Percentiles rank a stretch among this genome's conserved stretches.
phyloP scores from a whole-genome alignment of 2,888 invertebrate species.

The Drosophila flavopinicola region DNA sequence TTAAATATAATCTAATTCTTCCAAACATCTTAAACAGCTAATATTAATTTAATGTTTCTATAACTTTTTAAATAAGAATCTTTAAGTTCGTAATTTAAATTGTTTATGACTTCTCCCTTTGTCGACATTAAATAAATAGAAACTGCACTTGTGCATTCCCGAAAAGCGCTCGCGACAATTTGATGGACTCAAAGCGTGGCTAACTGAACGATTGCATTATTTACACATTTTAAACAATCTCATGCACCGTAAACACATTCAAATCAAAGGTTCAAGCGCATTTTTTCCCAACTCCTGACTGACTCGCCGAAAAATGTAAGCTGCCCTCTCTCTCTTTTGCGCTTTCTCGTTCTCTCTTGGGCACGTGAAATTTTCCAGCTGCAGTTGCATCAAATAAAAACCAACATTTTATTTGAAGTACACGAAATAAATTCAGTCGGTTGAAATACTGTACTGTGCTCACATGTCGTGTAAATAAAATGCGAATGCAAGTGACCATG shows the following conservation, averaged over 20 bases:
- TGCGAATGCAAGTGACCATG: constrained; percentile 73
- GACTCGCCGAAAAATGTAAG: too few species aligned
- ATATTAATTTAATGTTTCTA: too few species aligned
- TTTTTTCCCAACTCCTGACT: constrained; percentile 1
- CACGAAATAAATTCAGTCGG: constrained; percentile 71
- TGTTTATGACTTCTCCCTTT: too few species aligned
- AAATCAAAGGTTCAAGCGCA: constrained; percentile 52
- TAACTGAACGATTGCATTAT: constrained; percentile 7
- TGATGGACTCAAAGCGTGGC: background rate
- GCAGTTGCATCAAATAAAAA: constrained; percentile 71
- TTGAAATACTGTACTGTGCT: constrained; percentile 63
- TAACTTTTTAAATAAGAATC: too few species aligned
- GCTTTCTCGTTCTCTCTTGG: too few species aligned
- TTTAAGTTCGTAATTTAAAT: too few species aligned
- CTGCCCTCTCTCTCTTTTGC: too few species aligned
- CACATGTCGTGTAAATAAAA: constrained; percentile 79
- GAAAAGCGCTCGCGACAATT: too few species aligned
- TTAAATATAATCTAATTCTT: too few species aligned
- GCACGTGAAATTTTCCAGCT: constrained; percentile 46
- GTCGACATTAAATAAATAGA: too few species aligned
- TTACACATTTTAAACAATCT: constrained; percentile 1
- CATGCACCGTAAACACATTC: constrained; percentile 38
- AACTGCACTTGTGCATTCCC: too few species aligned
- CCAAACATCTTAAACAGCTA: too few species aligned
- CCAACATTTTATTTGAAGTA: constrained; percentile 71